Evolutionary conservation across 2,113 vertebrate species (phyloP), one percentile per base, ranked within the genome.

Genomic region (Numenius arquata): DNA sequence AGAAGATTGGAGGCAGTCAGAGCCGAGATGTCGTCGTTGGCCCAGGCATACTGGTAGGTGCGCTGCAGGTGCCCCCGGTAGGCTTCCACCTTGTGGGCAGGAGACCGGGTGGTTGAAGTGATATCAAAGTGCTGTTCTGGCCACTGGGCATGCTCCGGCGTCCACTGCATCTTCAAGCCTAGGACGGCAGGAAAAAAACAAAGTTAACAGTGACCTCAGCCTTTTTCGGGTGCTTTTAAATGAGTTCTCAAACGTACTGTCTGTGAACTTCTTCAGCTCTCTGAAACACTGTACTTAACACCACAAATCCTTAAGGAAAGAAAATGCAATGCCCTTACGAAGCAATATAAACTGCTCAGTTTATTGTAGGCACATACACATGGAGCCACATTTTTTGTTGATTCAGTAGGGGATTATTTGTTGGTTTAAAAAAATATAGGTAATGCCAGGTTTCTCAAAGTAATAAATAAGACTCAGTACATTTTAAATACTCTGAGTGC

Each of bases 131-230:
- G 99, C 98, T 99, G 99, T 82, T 99, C 99, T 95, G 99, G 99
- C 99, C 99, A 99, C 99, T 99, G 99, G 96, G 99, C 99, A 98
- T 99, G 99, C 98, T 99, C 99, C 25, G 99, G 99, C 98, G 99
- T 99, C 99, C 99, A 99, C 99, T 99, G 99, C 99, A 99, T 99
- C 99, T 99, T 99, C 99, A 99, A 98, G 99, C 99, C 99, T 99
- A 92, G 48, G 76, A 94, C 16, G 34, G 82, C 36, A 77, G 85
- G 72, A 82, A 93, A 96, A 34, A 86, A 63, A 41, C 45, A 95
- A 50, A 97, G 89, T 97, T 96, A 97, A 85, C 58, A 55, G 43
- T 8, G 15, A 78, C 65, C 77, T 88, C 6, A 8, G 70, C 62
- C 34, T 85, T 73, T 83, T 66, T 56, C 14, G 11, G 30, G 13